Conservation (phyloP, 1,140 invertebrate species). For the Aphis gossypii region DNA sequence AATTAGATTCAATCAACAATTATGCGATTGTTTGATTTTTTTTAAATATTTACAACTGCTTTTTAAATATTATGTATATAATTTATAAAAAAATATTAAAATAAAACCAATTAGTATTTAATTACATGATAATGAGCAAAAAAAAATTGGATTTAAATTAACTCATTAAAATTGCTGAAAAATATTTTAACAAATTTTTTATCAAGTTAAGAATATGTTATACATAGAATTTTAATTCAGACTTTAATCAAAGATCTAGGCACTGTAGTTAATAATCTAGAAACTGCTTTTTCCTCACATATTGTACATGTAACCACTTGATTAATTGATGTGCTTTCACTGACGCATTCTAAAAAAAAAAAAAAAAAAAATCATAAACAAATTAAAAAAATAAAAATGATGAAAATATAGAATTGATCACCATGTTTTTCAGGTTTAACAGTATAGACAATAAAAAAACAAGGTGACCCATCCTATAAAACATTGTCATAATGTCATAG, state of each 20-base stretch:
- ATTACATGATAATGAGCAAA: not conserved
- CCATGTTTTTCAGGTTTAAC: not conserved
- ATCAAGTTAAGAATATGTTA: not conserved
- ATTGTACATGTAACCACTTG: slow-evolving; percentile 32
- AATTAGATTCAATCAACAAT: not conserved
- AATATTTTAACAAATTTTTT: not conserved
- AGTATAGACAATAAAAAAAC: not conserved
- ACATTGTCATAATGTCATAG: not conserved
- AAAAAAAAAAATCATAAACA: not conserved
- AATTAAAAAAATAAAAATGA: not conserved
- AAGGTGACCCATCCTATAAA: not conserved
- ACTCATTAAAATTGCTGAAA: not conserved
- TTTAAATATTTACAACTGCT: not conserved
- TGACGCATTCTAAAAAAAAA: slow-evolving; percentile 42
- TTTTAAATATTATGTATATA: not conserved
- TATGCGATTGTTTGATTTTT: not conserved
- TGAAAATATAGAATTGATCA: not conserved
- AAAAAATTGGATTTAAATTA: not conserved
- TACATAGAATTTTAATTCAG: slow-evolving; percentile 9
- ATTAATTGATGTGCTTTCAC: slow-evolving; percentile 10
- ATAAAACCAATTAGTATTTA: not conserved
- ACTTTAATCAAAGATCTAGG: slow-evolving; percentile 57
- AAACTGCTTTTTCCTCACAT: slow-evolving; percentile 46
- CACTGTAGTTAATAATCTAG: slow-evolving; percentile 47
- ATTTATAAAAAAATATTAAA: not conserved